These are phyloP conservation scores for Nemotelus pantherinus DNA, from an alignment of 2,888 invertebrate genomes.

Conservation along the genomic window DNA sequence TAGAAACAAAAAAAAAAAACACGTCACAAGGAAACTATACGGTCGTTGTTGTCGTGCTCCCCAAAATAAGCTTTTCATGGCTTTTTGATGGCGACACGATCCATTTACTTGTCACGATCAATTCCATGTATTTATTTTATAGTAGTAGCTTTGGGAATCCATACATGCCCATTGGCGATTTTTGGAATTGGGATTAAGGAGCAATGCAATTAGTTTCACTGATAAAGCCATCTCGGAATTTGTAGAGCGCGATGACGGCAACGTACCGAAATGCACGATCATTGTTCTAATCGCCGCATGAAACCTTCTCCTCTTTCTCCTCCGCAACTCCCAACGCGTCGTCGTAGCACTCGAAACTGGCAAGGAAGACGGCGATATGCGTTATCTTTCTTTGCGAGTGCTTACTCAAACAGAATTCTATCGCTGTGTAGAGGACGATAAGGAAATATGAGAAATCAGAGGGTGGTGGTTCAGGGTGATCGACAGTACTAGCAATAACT, in stretches of 20 bases:
- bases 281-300: not conserved
- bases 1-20: not conserved
- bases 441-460: not conserved
- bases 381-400: not conserved
- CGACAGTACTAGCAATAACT: not conserved
- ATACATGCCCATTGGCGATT: not conserved
- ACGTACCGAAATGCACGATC: not conserved
- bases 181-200: constrained; percentile 29
- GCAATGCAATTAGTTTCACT: not conserved
- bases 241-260: no score
- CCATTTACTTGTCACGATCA: constrained; percentile 26
- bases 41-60: not conserved
- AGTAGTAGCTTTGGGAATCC: constrained; percentile 10
- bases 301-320: not conserved
- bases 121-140: not conserved
- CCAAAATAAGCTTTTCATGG: constrained; percentile 15
- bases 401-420: not conserved
- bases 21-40: constrained; percentile 14
- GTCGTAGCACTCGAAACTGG: no score
- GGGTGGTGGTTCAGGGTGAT: not conserved
- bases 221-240: not conserved
- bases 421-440: constrained; percentile 17
- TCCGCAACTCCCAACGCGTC: not conserved
- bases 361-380: not conserved
- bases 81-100: constrained; percentile 30